A percentile compares a stretch with the other conserved stretches of the same genome.
These are phyloP conservation scores for Hypocryptadius cinnamomeus DNA, from an alignment of 2,113 vertebrate species.

Conservation along the genomic window DNA sequence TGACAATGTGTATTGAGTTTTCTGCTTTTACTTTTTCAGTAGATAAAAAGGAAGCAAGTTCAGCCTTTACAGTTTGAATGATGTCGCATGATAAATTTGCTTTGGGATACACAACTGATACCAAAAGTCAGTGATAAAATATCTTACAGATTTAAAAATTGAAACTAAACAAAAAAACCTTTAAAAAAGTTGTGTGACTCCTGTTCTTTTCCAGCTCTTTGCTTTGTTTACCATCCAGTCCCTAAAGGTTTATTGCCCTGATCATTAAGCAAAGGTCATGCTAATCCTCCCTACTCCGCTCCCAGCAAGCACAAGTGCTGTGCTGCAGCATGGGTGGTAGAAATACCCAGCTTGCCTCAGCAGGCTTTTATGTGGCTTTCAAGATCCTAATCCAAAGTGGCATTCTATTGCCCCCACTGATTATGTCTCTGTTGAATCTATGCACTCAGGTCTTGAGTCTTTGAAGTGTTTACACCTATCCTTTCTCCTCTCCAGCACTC, in stretches of 20 bases:
- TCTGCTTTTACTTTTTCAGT: background rate
- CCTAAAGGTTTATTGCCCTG: slow-evolving; percentile 49
- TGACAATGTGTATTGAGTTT: background rate
- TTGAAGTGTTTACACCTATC: background rate
- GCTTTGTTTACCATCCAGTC: slow-evolving; percentile 39
- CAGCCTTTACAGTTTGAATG: background rate
- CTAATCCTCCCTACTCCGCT: slow-evolving; percentile 2
- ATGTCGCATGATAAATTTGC: background rate
- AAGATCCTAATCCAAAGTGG: slow-evolving; percentile 46
- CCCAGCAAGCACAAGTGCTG: background rate
- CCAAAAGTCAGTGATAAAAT: background rate
- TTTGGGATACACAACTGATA: background rate
- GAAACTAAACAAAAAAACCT: slow-evolving; percentile 19
- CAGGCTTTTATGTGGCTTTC: slow-evolving; percentile 46
- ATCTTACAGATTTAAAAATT: slow-evolving; percentile 7
- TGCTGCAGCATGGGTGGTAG: slow-evolving; percentile 16
- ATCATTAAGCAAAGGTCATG: slow-evolving; percentile 50
- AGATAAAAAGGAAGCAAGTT: background rate
- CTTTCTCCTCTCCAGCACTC: background rate
- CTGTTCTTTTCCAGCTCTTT: slow-evolving; percentile 9
- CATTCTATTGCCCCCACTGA: slow-evolving; percentile 28
- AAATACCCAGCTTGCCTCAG: slow-evolving; percentile 46
- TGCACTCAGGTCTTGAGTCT: background rate
- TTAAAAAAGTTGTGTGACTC: background rate
- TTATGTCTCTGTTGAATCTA: slow-evolving; percentile 5